phyloP scores from a whole-genome alignment of 2,888 invertebrate genomes.

The Limnephilus marmoratus region DNA sequence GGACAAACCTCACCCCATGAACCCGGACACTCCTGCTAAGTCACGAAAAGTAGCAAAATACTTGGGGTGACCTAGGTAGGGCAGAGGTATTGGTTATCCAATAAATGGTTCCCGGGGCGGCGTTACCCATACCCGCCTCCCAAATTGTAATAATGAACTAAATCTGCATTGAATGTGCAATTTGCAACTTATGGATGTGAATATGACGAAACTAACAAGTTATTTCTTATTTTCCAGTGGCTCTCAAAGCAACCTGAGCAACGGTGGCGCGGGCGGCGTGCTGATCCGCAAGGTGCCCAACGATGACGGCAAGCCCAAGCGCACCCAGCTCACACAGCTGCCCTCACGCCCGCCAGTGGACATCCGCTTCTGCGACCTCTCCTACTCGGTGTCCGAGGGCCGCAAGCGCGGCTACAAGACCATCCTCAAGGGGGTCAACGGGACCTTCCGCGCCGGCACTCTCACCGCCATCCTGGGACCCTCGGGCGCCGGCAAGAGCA shows the following conservation, averaged over 20 bases:
- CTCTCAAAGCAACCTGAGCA: slow-evolving; percentile 86
- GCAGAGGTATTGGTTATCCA: too few relatives aligned
- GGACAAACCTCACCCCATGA: too few relatives aligned
- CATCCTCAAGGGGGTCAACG: slow-evolving; percentile 91
- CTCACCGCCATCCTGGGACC: slow-evolving; percentile 98
- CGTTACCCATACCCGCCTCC: too few relatives aligned
- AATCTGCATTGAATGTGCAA: too few relatives aligned
- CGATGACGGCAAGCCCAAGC: slow-evolving; percentile 81
- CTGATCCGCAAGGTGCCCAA: slow-evolving; percentile 86
- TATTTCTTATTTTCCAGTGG: slow-evolving; percentile 76
- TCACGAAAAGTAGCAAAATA: too few relatives aligned
- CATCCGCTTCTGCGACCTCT: slow-evolving; percentile 91
- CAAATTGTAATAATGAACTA: too few relatives aligned
- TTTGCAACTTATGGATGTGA: too few relatives aligned
- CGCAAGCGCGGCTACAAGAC: slow-evolving; percentile 89
- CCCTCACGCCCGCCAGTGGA: slow-evolving; percentile 93
- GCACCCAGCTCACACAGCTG: slow-evolving; percentile 86
- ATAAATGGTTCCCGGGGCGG: too few relatives aligned
- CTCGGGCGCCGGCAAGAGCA: slow-evolving; percentile 87
- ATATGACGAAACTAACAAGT: not conserved
- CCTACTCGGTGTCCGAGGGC: slow-evolving; percentile 93
- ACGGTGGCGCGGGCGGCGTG: slow-evolving; percentile 77
- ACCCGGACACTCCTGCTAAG: too few relatives aligned
- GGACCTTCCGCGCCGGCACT: slow-evolving; percentile 93
- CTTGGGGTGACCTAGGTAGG: too few relatives aligned